A percentile compares a stretch with the other conserved stretches of the same genome.
phyloP scores from a whole-genome alignment of 2,797 vertebrate genomes.

The Fistularia commersonii region DNA sequence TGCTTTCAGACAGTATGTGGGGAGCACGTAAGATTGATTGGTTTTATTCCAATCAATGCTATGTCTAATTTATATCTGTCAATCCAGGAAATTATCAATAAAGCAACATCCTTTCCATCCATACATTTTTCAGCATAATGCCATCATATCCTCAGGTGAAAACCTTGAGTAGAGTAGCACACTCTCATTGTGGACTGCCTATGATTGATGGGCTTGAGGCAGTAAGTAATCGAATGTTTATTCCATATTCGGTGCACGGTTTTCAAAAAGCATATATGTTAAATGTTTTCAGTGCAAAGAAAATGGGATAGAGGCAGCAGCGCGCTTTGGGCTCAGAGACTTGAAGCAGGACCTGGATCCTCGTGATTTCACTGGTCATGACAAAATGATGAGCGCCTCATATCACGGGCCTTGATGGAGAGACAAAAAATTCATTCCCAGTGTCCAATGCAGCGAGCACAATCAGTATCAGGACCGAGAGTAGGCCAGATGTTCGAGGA shows the following conservation, averaged over 20 bases:
- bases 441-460: slow-evolving; percentile 1
- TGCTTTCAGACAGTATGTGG: too few relatives aligned
- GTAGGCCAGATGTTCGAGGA: background rate
- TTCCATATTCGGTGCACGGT: too few relatives aligned
- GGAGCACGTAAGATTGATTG: too few relatives aligned
- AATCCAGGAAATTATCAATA: too few relatives aligned
- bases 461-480: slow-evolving; percentile 3
- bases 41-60: too few relatives aligned
- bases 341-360: background rate
- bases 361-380: slow-evolving; percentile 2
- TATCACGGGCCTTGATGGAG: background rate
- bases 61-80: too few relatives aligned
- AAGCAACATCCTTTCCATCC: too few relatives aligned
- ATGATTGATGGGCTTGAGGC: slow-evolving; percentile 1
- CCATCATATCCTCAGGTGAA: background rate
- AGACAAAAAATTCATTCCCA: slow-evolving; percentile 1
- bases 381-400: slow-evolving; percentile 1
- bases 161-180: background rate
- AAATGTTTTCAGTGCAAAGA: too few relatives aligned
- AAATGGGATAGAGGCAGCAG: too few relatives aligned
- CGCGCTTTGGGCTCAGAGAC: too few relatives aligned
- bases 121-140: too few relatives aligned
- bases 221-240: background rate
- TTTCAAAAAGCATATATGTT: too few relatives aligned
- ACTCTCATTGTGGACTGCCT: background rate